Evolutionary conservation across 1,140 invertebrate genomes (phyloP).

Genomic region (Trichogramma pretiosum): DNA sequence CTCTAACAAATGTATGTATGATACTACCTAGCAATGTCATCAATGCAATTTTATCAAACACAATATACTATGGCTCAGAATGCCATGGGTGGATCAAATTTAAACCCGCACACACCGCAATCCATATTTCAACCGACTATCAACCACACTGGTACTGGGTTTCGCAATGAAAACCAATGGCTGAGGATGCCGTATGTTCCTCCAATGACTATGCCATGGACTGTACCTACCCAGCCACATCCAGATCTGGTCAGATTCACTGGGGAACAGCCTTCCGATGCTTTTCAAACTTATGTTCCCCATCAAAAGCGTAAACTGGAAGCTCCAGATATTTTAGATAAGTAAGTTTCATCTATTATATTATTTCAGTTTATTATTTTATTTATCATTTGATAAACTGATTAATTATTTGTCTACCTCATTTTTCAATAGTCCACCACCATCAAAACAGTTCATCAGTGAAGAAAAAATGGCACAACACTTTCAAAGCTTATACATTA

Average conservation of each 20-base stretch:
- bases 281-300: not conserved
- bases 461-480: constrained; percentile 74
- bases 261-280: constrained; percentile 23
- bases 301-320: constrained; percentile 39
- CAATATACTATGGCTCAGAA: constrained; percentile 24
- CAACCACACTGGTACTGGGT: constrained; percentile 28
- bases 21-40: constrained; percentile 7
- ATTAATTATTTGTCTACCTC: not conserved
- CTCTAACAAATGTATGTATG: too few relatives aligned
- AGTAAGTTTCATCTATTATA: constrained; percentile 23
- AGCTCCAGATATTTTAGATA: constrained; percentile 27
- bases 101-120: constrained; percentile 36
- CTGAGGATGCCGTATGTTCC: constrained; percentile 36
- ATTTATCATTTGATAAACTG: not conserved
- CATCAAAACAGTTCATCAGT: constrained; percentile 66
- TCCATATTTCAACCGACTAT: constrained; percentile 43
- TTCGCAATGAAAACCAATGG: constrained; percentile 28
- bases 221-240: constrained; percentile 28
- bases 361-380: not conserved
- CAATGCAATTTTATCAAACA: constrained; percentile 12
- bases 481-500: constrained; percentile 62
- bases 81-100: constrained; percentile 36
- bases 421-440: constrained; percentile 24
- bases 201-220: constrained; percentile 38
- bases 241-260: constrained; percentile 34